Conservation (phyloP, 2,888 invertebrate genomes). For the Pseudoips prasinana region DNA sequence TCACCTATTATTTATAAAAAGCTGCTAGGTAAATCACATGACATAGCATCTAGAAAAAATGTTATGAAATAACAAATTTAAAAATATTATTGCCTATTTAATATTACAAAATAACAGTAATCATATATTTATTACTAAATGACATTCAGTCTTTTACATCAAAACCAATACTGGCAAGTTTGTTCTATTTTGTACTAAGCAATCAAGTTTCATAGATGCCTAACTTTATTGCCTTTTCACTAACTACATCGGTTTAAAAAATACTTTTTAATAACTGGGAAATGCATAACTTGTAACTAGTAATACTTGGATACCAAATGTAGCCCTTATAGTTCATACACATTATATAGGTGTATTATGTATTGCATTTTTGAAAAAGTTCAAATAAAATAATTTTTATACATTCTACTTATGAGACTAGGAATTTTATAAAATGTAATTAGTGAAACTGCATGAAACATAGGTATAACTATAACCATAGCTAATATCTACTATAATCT, state of each 20-base stretch:
- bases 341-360: too few relatives aligned
- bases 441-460: conserved; percentile 65
- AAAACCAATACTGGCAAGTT: conserved; percentile 82
- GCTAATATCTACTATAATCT: conserved; percentile 29
- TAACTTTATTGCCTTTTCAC: conserved; percentile 64
- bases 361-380: too few relatives aligned
- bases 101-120: conserved; percentile 66
- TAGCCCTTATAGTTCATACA: neutral
- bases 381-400: too few relatives aligned
- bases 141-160: conserved; percentile 80
- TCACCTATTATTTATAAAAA: conserved; percentile 30
- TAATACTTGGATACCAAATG: conserved; percentile 13
- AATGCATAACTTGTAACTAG: conserved; percentile 14
- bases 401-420: neutral
- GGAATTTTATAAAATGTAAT: conserved; percentile 35
- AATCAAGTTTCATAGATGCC: conserved; percentile 58
- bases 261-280: conserved; percentile 24
- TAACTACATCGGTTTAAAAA: conserved; percentile 43
- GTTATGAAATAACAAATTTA: conserved; percentile 33
- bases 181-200: conserved; percentile 80
- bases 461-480: conserved; percentile 30
- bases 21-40: conserved; percentile 49
- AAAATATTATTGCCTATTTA: conserved; percentile 49
- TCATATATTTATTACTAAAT: conserved; percentile 58
- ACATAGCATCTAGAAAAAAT: conserved; percentile 31